phyloP scores from a whole-genome alignment of 2,888 invertebrate genomes.

The Phymatocera aterrima region DNA sequence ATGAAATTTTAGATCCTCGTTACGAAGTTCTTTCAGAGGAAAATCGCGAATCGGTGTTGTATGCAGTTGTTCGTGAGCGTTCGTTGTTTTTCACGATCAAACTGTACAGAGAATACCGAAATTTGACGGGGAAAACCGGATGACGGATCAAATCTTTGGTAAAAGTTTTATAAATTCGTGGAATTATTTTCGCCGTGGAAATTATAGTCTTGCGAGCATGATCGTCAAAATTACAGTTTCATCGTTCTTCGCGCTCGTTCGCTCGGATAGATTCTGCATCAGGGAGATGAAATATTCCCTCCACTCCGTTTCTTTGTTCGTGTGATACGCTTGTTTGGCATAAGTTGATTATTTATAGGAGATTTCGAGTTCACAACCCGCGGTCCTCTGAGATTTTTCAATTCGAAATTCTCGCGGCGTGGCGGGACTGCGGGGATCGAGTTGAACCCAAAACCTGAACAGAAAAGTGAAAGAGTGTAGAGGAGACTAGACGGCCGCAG shows the following conservation, averaged over 20 bases:
- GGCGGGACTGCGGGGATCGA: neutral
- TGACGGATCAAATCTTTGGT: neutral
- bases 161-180: neutral
- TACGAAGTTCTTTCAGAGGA: no score
- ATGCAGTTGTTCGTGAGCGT: no score
- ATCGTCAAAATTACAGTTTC: no score
- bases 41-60: no score
- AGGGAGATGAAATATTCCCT: no score
- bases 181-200: neutral
- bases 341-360: neutral
- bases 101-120: neutral
- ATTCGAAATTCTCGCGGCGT: constrained; percentile 6
- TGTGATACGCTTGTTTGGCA: neutral
- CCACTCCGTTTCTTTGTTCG: neutral
- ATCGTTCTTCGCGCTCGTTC: no score
- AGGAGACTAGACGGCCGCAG: neutral
- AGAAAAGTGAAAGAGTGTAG: neutral
- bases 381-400: neutral
- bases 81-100: no score
- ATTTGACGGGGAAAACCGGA: no score
- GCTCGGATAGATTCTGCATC: no score
- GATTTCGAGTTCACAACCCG: neutral
- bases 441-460: neutral
- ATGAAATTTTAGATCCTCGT: no score
- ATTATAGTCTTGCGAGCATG: no score